Evolutionary conservation across 1,140 invertebrate species (phyloP).

Genomic region (Parapsyche elsis): DNA sequence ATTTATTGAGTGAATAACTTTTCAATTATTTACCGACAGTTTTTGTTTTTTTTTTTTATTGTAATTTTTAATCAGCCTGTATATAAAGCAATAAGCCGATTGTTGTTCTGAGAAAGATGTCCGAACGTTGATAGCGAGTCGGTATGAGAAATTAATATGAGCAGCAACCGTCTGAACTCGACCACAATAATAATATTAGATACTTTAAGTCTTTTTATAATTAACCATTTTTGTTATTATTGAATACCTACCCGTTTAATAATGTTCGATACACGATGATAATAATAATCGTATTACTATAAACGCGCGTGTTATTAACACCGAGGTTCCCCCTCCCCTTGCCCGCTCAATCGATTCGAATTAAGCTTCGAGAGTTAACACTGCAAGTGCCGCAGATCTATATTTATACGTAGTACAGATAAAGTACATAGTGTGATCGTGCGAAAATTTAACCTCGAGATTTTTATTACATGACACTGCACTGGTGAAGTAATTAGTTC

Average conservation of each 20-base stretch:
- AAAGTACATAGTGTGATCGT: no score
- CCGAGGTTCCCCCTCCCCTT: neutral
- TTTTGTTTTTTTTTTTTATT: no score
- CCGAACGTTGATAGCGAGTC: slow-evolving; percentile 1
- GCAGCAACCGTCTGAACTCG: neutral
- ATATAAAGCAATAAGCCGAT: neutral
- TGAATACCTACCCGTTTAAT: slow-evolving; percentile 26
- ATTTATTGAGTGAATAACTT: neutral
- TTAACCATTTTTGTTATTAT: slow-evolving; percentile 32
- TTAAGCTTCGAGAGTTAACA: slow-evolving; percentile 1
- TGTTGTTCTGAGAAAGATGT: slow-evolving; percentile 9
- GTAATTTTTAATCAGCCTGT: neutral
- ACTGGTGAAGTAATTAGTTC: no score
- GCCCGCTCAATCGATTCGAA: neutral
- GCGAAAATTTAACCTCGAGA: no score
- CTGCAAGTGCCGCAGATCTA: neutral
- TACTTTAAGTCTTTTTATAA: neutral
- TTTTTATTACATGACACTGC: no score
- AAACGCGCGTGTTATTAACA: neutral
- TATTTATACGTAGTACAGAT: neutral
- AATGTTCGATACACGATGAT: slow-evolving; percentile 11
- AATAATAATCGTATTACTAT: neutral
- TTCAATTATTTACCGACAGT: neutral
- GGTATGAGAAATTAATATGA: neutral
- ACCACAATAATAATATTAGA: neutral